Conservation (phyloP, 2,113 vertebrate genomes). For the Sorex araneus region DNA sequence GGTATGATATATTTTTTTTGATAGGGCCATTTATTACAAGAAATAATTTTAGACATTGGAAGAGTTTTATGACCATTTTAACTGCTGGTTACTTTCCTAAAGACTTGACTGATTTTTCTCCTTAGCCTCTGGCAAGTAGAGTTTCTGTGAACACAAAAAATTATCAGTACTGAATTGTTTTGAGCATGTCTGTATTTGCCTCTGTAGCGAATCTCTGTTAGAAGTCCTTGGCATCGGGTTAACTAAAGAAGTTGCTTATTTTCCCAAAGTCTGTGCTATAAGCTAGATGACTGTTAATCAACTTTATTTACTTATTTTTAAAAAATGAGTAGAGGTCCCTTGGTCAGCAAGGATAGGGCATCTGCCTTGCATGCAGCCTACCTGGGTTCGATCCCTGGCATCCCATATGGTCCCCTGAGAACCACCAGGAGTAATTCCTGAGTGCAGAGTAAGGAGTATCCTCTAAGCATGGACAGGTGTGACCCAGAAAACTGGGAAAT, state of each 20-base stretch:
- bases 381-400: no score
- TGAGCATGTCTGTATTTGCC: not conserved
- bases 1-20: conserved; percentile 68
- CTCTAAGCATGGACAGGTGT: no score
- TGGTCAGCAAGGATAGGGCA: not conserved
- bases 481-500: no score
- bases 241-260: not conserved
- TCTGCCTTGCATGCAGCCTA: not conserved
- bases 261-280: not conserved
- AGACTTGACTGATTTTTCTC: conserved; percentile 13
- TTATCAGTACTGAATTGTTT: not conserved
- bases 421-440: no score
- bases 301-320: not conserved
- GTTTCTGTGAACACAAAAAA: not conserved
- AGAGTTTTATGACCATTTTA: conserved; percentile 56
- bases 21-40: conserved; percentile 51
- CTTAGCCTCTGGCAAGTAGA: not conserved
- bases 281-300: not conserved
- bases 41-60: conserved; percentile 73
- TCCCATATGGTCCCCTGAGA: no score
- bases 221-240: not conserved
- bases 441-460: no score
- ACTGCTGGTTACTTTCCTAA: conserved; percentile 25
- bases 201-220: not conserved
- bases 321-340: not conserved